Percentiles rank a stretch among this genome's conserved stretches.
phyloP scores from a whole-genome alignment of 2,888 invertebrate species.

The Drosophila histrio region DNA sequence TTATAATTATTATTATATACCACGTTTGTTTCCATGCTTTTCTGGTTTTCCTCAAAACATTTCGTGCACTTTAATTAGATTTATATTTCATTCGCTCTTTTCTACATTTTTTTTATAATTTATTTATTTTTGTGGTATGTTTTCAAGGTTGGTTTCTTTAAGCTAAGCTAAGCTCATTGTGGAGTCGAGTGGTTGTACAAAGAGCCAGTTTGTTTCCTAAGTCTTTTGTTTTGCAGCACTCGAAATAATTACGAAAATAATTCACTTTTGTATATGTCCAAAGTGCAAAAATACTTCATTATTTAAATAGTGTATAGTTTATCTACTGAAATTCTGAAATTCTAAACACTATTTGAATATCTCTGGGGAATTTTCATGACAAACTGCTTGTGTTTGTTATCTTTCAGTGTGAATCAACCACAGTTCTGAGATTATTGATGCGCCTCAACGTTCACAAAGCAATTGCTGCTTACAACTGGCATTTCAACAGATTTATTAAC shows the following conservation, averaged over 20 bases:
- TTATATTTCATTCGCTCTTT: slow-evolving; percentile 21
- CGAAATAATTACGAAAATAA: slow-evolving; percentile 13
- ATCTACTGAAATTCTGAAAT: slow-evolving; percentile 1
- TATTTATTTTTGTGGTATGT: slow-evolving; percentile 17
- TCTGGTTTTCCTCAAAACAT: slow-evolving; percentile 49
- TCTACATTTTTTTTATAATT: slow-evolving; percentile 22
- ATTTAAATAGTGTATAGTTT: not conserved
- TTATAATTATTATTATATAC: slow-evolving; percentile 32
- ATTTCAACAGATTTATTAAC: slow-evolving; percentile 16
- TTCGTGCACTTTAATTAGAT: slow-evolving; percentile 58
- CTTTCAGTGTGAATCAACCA: slow-evolving; percentile 9
- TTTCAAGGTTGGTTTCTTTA: slow-evolving; percentile 61
- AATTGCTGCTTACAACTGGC: not conserved
- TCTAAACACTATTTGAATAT: slow-evolving; percentile 6
- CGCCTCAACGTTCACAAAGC: not conserved
- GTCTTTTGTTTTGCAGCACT: slow-evolving; percentile 43
- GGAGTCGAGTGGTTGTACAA: slow-evolving; percentile 11
- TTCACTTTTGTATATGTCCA: not conserved
- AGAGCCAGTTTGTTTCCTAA: slow-evolving; percentile 40
- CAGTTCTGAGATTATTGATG: slow-evolving; percentile 5
- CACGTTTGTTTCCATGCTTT: slow-evolving; percentile 24
- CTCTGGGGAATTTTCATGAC: slow-evolving; percentile 7
- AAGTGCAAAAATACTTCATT: slow-evolving; percentile 7
- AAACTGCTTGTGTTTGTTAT: slow-evolving; percentile 20
- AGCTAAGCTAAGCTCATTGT: slow-evolving; percentile 15